Evolutionary conservation across 2,797 vertebrate species (phyloP).

Genomic region (Poeciliopsis paucimaculata): DNA sequence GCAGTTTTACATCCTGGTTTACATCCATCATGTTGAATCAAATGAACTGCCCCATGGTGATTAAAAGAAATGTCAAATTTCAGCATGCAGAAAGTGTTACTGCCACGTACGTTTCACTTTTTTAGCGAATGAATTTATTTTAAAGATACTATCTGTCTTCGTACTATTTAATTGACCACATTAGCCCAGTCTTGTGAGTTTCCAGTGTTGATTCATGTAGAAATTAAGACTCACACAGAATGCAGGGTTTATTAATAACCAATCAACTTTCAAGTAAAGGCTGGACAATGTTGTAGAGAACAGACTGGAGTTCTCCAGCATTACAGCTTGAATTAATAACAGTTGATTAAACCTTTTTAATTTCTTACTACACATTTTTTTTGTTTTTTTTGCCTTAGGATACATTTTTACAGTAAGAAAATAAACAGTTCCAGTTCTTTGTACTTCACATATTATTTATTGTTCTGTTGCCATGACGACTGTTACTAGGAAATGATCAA

Average conservation of each 20-base stretch:
- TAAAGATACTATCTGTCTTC: background rate
- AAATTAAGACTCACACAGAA: background rate
- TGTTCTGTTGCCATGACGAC: background rate
- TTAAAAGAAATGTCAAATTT: background rate
- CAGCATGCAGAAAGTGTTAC: background rate
- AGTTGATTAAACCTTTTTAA: background rate
- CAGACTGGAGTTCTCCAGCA: background rate
- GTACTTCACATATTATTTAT: background rate
- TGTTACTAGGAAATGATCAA: background rate
- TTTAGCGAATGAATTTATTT: background rate
- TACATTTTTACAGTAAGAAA: background rate
- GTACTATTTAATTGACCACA: background rate
- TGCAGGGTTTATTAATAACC: background rate
- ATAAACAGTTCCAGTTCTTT: background rate
- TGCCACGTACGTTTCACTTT: background rate
- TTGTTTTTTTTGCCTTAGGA: background rate
- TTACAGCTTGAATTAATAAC: background rate
- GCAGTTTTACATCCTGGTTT: background rate
- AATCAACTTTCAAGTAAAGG: background rate
- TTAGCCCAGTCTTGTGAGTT: background rate
- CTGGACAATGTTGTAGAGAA: background rate
- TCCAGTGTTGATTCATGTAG: background rate
- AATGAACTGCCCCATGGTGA: background rate
- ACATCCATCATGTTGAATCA: background rate
- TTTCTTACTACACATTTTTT: background rate